Conservation (phyloP, 2,113 vertebrate species). For the Camelus bactrianus region DNA sequence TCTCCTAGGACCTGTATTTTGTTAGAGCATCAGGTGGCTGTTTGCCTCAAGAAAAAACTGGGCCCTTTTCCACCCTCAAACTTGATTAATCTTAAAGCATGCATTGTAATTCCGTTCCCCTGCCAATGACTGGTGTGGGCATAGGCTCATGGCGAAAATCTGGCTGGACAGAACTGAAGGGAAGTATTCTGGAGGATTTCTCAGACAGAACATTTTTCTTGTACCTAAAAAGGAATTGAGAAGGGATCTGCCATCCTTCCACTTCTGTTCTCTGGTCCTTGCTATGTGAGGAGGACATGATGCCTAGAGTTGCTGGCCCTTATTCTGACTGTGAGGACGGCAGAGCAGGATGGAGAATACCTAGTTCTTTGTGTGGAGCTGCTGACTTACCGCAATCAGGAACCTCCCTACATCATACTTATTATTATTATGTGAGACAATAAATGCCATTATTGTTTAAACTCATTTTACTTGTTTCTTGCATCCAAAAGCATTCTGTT, state of each 20-base stretch:
- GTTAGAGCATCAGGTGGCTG: neutral
- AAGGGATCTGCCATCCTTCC: neutral
- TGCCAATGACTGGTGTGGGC: neutral
- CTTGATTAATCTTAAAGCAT: slow-evolving; percentile 14
- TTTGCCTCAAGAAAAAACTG: neutral
- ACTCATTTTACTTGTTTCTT: neutral
- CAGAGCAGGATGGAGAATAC: neutral
- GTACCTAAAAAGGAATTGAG: neutral
- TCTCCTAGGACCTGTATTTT: neutral
- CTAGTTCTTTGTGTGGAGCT: neutral
- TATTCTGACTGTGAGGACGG: neutral
- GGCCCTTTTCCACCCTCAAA: neutral
- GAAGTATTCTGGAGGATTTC: neutral
- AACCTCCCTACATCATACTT: neutral
- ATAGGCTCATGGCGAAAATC: neutral
- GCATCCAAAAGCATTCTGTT: neutral
- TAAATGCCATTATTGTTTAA: neutral
- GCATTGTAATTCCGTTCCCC: neutral
- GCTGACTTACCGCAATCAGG: neutral
- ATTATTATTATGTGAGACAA: neutral
- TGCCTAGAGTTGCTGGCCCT: neutral
- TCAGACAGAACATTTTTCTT: neutral
- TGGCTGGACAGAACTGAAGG: neutral
- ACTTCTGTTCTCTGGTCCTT: neutral
- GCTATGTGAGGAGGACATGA: neutral